A percentile compares a stretch with the other conserved stretches of the same genome.
Conservation (phyloP, 1,140 invertebrate genomes). For the Drosophila tropicalis region DNA sequence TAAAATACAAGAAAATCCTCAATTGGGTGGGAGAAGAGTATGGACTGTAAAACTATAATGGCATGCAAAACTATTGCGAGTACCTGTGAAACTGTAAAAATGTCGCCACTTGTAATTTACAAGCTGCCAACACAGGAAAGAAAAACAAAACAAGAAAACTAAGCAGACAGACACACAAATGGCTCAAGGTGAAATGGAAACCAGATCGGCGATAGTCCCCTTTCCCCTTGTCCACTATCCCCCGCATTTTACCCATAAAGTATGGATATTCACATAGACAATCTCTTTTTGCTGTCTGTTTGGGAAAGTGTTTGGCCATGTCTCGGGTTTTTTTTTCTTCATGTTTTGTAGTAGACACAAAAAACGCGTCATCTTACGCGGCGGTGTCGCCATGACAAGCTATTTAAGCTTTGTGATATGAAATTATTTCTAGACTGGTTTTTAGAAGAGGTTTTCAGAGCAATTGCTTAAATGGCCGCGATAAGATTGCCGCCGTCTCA, state of each 20-base stretch:
- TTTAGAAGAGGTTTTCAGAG: background rate
- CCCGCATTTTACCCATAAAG: background rate
- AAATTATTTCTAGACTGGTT: constrained; percentile 1
- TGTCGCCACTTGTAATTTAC: constrained; percentile 19
- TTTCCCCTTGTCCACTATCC: too few relatives aligned
- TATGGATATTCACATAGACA: background rate
- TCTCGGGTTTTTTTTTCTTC: constrained; percentile 2
- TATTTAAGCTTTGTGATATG: constrained; percentile 4
- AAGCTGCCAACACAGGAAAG: constrained; percentile 10
- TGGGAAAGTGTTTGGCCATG: constrained; percentile 3
- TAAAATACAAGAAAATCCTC: background rate
- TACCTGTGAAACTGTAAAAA: background rate
- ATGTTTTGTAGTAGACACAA: background rate
- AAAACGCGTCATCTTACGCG: background rate
- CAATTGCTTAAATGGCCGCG: constrained; percentile 9
- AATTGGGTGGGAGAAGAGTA: background rate
- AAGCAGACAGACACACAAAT: background rate
- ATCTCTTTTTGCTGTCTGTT: constrained; percentile 1
- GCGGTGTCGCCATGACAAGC: background rate
- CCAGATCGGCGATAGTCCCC: background rate
- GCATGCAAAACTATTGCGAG: background rate
- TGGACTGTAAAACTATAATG: constrained; percentile 6
- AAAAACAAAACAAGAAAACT: background rate
- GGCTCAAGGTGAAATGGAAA: constrained; percentile 20
- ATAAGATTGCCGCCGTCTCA: background rate